phyloP scores from a whole-genome alignment of 2,888 invertebrate genomes.

The Labia minor region DNA sequence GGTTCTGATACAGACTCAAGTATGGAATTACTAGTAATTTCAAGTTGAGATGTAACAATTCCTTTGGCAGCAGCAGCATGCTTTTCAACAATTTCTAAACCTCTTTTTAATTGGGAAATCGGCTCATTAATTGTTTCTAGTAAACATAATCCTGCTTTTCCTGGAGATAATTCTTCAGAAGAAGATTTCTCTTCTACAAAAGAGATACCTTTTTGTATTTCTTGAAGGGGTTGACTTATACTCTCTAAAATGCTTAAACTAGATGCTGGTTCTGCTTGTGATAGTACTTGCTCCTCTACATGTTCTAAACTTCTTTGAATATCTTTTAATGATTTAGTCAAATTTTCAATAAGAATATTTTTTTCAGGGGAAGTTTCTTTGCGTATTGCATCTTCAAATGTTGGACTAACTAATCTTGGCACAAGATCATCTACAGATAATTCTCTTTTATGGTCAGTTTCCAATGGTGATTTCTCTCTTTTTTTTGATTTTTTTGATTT shows the following conservation, averaged over 20 bases:
- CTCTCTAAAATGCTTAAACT: slow-evolving; percentile 35
- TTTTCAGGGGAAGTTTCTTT: slow-evolving; percentile 22
- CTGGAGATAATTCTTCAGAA: slow-evolving; percentile 19
- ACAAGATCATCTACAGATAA: slow-evolving; percentile 22
- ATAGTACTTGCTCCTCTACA: slow-evolving; percentile 50
- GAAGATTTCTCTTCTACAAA: slow-evolving; percentile 20
- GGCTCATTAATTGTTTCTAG: slow-evolving; percentile 22
- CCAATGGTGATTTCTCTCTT: not conserved
- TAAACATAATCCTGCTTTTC: slow-evolving; percentile 17
- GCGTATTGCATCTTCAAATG: slow-evolving; percentile 16
- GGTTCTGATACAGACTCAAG: slow-evolving; percentile 47
- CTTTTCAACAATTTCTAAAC: slow-evolving; percentile 54
- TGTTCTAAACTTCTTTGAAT: slow-evolving; percentile 47
- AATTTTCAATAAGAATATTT: slow-evolving; percentile 24
- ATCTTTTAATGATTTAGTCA: slow-evolving; percentile 35
- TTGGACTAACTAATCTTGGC: slow-evolving; percentile 21
- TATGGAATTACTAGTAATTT: slow-evolving; percentile 55
- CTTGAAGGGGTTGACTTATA: slow-evolving; percentile 38
- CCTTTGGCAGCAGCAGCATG: slow-evolving; percentile 53
- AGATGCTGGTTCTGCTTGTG: slow-evolving; percentile 48
- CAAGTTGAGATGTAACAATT: slow-evolving; percentile 54
- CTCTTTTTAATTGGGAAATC: slow-evolving; percentile 32
- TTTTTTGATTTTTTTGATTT: not conserved
- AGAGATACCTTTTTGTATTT: slow-evolving; percentile 24
- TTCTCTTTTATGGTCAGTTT: slow-evolving; percentile 15